Conservation (phyloP, 2,888 invertebrate genomes). For the Athalia cordata region DNA sequence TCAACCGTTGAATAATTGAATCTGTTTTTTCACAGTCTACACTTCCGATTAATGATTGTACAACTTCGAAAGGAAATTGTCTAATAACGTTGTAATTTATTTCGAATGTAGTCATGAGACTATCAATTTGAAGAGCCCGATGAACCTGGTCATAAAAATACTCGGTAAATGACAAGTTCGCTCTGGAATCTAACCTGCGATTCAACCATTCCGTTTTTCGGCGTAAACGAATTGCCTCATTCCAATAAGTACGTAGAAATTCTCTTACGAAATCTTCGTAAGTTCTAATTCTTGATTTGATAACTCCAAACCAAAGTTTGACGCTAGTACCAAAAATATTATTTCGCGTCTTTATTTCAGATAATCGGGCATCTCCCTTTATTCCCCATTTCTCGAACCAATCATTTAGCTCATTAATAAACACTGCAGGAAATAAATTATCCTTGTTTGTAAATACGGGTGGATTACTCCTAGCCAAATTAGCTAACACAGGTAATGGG, state of each 20-base stretch:
- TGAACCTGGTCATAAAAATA: not conserved
- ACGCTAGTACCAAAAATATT: not conserved
- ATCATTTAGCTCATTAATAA: no score
- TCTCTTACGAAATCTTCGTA: not conserved
- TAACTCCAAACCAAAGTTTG: not conserved
- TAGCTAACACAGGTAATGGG: not conserved
- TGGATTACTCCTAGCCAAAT: not conserved
- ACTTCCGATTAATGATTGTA: not conserved
- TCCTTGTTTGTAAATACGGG: not conserved
- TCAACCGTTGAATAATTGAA: not conserved
- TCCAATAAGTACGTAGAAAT: not conserved
- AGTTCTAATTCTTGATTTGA: not conserved
- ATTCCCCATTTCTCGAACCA: no score
- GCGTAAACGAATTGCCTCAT: not conserved
- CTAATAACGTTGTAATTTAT: not conserved
- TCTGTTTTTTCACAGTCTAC: not conserved
- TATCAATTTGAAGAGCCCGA: not conserved
- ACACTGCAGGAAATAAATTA: no score
- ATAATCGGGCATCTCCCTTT: not conserved
- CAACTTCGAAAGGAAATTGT: not conserved
- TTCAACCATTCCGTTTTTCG: not conserved
- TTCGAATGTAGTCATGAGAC: not conserved
- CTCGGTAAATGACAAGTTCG: not conserved
- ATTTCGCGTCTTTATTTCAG: not conserved
- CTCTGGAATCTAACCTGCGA: not conserved